phyloP scores from a whole-genome alignment of 2,797 vertebrate genomes.

The Myotis findleyi region DNA sequence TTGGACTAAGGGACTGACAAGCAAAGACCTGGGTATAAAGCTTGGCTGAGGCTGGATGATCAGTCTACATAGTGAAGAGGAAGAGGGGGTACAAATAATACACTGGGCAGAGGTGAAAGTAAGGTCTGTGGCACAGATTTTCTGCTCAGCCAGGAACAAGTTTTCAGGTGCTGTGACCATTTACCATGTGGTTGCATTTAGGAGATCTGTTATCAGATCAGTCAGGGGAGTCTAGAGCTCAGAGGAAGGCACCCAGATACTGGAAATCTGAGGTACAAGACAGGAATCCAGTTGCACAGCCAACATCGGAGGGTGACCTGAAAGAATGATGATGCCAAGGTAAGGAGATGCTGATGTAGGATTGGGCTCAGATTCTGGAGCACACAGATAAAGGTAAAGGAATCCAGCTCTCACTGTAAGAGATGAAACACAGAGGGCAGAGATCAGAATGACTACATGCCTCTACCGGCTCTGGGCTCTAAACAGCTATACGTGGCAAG shows the following conservation, averaged over 20 bases:
- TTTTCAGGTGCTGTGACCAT: not conserved
- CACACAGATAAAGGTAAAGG: not conserved
- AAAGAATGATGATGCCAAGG: not conserved
- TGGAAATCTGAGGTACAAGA: not conserved
- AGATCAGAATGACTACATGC: not conserved
- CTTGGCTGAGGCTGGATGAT: not conserved
- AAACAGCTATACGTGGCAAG: not conserved
- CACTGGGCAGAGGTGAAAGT: not conserved
- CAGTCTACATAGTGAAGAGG: not conserved
- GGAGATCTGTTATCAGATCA: not conserved
- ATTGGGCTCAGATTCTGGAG: not conserved
- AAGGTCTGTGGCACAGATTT: not conserved
- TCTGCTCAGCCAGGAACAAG: not conserved
- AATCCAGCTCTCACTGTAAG: not conserved
- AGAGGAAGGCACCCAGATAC: not conserved
- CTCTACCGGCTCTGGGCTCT: not conserved
- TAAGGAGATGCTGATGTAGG: not conserved
- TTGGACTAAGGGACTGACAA: not conserved
- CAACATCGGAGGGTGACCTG: not conserved
- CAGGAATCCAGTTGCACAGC: not conserved
- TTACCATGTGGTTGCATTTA: not conserved
- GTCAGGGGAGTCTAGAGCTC: not conserved
- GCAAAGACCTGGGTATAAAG: not conserved
- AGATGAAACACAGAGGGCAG: not conserved
- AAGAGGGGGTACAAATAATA: conserved; percentile 23